Percentiles rank a stretch among this genome's conserved stretches.
Conservation (phyloP, 2,113 vertebrate species). For the Corythaeola cristata region DNA sequence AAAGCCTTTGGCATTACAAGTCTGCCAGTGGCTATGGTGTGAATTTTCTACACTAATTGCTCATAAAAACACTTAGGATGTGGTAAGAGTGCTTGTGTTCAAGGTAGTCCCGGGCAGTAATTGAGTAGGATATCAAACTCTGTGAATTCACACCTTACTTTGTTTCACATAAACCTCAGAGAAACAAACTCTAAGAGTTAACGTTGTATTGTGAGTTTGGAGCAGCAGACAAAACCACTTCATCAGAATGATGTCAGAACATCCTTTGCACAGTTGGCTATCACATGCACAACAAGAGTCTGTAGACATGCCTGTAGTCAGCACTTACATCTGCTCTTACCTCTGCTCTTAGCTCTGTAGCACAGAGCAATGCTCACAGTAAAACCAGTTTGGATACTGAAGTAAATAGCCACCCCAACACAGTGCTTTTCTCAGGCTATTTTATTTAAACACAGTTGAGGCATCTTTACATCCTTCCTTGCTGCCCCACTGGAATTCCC, state of each 20-base stretch:
- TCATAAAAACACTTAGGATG: background rate
- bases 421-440: background rate
- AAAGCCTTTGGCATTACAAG: background rate
- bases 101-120: background rate
- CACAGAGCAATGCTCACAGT: background rate
- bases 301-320: background rate
- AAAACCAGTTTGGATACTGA: background rate
- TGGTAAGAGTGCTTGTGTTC: background rate
- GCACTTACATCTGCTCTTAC: background rate
- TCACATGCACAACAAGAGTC: background rate
- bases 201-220: background rate
- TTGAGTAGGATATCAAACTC: background rate
- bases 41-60: background rate
- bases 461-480: background rate
- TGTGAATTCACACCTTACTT: background rate
- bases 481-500: background rate
- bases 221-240: background rate
- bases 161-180: background rate
- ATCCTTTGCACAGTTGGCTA: background rate
- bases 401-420: background rate
- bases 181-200: background rate
- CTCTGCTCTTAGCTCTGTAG: rapidly evolving
- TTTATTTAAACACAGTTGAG: background rate
- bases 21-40: background rate
- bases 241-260: background rate